Base-by-base conservation (phyloP, 2,888 invertebrate genomes). In the Andrena praecox region DNA sequence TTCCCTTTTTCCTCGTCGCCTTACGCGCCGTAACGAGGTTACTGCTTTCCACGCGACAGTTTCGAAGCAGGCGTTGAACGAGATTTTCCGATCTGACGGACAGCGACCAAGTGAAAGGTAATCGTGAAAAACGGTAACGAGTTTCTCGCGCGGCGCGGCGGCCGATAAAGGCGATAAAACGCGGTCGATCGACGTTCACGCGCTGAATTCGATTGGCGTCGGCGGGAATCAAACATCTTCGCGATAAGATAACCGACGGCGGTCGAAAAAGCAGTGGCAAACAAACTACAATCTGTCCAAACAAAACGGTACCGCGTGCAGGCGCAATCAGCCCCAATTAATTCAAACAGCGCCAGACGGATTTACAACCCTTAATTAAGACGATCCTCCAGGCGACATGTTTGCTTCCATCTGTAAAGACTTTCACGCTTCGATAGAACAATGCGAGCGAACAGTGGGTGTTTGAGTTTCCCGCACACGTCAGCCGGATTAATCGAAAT, bases 101-200 rank as follows among this genome's bases (percentile, higher is more conserved):
- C 64, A 59, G 52, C 66, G 66, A 74, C 79, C 35, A 67, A 78
- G 84, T 82, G 85, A 85, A 85, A 84, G 85, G 84, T 77, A 68
- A 76, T 82, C 73, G 81, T 50, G 73, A 62, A 84, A 84, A 85
- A 77, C 42, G 74, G 75, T 63, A 80, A 85, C 85, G 62, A 68
- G 84, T 84, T 80, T 66, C 69, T 75, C 62, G 71, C 27, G 24
- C 81, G 33, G 62, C 71, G 27, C 27, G 20, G 16, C 64, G 20
- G 16, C 59, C 67, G 78, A 74, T 78, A 78, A 77, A 77, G 48
- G 48, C 42, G 85, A 83, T 83, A 83, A 75, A 80, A 69, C 52
- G 31, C 60, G 72, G 2, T 27, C 60, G 80, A 66, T 72, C 66
- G 64, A 35, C 67, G 63, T 70, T 60, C 56, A 52, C 62, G 78